Base-by-base conservation (phyloP, 2,797 vertebrate genomes). In the Lepus oiostolus region DNA sequence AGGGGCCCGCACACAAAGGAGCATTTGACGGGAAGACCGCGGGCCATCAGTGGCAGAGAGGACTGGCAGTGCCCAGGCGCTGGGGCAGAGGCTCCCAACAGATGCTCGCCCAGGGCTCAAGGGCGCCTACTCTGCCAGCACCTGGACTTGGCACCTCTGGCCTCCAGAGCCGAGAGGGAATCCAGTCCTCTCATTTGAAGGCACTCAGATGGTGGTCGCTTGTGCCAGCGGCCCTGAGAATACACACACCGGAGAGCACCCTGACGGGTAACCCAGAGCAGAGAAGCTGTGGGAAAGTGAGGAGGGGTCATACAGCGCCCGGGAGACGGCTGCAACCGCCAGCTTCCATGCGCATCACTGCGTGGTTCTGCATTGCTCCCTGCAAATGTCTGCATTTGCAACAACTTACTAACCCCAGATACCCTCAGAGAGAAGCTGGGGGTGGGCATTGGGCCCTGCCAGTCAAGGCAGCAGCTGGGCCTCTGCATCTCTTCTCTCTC, bases 41-140 rank as follows among this genome's bases (percentile, higher is more conserved):
- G 5, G 9, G 62, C 70, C 14, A 12, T 6, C 21, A 60, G 1
- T 13, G 22, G 7, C 58, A 21, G 22, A 21, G 8, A 38, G 11
- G 1, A 10, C 24, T 3, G 3, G 70, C 1, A 60, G 47, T 22
- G 1, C 11, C 26, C 52, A 13, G 26, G 16, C 5, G 13, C 28
- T 19, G 2, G 24, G 35, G 71, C 38, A 16, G 8, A 38, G 3
- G 32, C 10, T 5, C 4, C 32, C 10, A n/a, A 80, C 2, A 0
- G 47, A 12, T 26, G 22, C 11, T 65, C 58, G 63, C 85, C 30
- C 12, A 35, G 24, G 71, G 19, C 13, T 10, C 16, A 24, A 21
- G 85, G 11, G 32, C 86, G 30, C 12, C 13, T 54, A 13, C 38
- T 35, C 63, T 71, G 9, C 11, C 12, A 54, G 65, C 12, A 50